phyloP scores from a whole-genome alignment of 2,113 vertebrate species.

The Leptocoma aspasia region DNA sequence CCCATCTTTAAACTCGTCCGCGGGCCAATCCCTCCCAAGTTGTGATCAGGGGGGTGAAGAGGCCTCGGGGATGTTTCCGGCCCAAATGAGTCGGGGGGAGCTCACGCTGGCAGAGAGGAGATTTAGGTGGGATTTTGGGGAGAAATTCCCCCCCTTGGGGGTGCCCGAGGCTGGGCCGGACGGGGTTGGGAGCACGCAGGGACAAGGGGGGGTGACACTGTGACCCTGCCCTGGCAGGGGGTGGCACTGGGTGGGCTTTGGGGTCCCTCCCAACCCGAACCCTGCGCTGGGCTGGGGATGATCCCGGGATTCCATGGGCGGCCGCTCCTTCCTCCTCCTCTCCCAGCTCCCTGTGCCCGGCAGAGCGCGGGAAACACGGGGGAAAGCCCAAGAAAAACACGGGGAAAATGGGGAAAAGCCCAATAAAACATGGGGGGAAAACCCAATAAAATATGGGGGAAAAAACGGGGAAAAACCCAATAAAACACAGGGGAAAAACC shows the following conservation, averaged over 20 bases:
- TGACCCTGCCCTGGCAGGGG: neutral
- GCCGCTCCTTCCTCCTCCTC: too few relatives aligned
- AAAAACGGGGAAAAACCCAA: too few relatives aligned
- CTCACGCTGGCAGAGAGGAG: accelerated
- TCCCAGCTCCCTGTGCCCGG: too few relatives aligned
- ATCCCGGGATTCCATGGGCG: too few relatives aligned
- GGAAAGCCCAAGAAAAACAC: too few relatives aligned
- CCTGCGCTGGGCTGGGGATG: too few relatives aligned
- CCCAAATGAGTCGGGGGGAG: neutral
- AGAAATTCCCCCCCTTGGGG: neutral
- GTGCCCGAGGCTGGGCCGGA: neutral
- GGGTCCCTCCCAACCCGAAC: neutral
- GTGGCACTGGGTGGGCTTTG: accelerated
- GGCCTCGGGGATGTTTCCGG: neutral
- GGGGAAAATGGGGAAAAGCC: too few relatives aligned
- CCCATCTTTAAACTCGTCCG: slow-evolving; percentile 54
- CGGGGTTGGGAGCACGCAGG: neutral
- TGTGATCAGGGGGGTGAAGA: neutral
- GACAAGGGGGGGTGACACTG: neutral
- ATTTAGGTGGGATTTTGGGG: accelerated
- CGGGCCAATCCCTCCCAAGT: slow-evolving; percentile 44
- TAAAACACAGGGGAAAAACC: too few relatives aligned
- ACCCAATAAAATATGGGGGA: too few relatives aligned
- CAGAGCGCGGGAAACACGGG: too few relatives aligned
- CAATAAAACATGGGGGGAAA: too few relatives aligned